Base-by-base conservation (phyloP, 2,888 invertebrate genomes). In the Dryococelus australis region DNA sequence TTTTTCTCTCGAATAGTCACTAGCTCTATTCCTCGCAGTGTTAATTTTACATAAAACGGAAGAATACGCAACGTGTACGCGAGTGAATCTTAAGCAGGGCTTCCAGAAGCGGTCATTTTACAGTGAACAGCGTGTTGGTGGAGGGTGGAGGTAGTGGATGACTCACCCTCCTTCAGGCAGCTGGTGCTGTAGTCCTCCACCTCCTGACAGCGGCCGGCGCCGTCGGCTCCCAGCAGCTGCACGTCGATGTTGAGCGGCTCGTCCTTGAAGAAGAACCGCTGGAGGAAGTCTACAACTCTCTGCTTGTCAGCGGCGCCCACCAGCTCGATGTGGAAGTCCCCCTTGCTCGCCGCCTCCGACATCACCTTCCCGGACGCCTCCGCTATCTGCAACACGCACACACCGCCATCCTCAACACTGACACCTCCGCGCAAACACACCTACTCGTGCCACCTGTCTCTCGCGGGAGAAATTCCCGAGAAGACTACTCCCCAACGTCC, bases 201-300 rank as follows among this genome's bases (percentile, higher is more conserved):
- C 90, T 96, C 95, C 0, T 91, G 87, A 91, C 96, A 96, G 12
- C 94, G 93, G 24, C 94, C 94, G 83, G 94, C 93, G 27, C 94
- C 94, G 0, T 94, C 94, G 0, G 85, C 86, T 88, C 95, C 95
- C 88, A 96, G 93, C 0, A 96, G 92, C 87, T 88, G 84, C 16
- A 96, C 93, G 84, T 93, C 94, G 13, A 94, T 92, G 92, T 96
- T 96, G 89, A 96, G 93, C 0, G 96, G 96, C 90, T 96, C 96
- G 90, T 96, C 96, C 53, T 94, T 94, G 93, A 96, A 96, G 94
- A 96, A 96, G 91, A 95, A 96, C 88, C 94, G 94, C 89, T 92
- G 93, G 1, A 96, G 92, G 90, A 96, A 94, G 65, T 92, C 91
- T 88, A 95, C 92, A 91, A 95, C 94, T 83, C 92, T 93, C 4